Conservation (phyloP, 37 sponge, comb jelly and placozoan species). For the Chondrilla cf. caribensis region DNA sequence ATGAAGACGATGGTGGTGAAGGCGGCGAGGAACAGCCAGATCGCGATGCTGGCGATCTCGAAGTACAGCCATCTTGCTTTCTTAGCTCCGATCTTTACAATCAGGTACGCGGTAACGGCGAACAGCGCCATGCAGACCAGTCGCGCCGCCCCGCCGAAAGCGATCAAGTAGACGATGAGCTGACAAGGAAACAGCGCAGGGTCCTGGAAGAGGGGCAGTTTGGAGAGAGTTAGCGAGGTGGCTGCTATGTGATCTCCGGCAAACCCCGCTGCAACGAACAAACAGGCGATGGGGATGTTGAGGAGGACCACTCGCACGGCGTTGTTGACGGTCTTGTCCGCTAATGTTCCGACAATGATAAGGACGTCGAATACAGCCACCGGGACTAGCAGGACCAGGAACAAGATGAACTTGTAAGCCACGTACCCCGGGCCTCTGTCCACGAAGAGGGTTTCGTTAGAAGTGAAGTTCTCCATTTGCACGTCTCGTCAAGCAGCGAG, state of each 20-base stretch:
- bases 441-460: not conserved
- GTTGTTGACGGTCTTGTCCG: not conserved
- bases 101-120: not conserved
- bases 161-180: conserved; percentile 4
- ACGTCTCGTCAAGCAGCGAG: too few species aligned
- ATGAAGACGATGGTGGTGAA: not conserved
- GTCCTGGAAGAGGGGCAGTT: not conserved
- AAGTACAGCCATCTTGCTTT: not conserved
- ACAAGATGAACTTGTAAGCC: not conserved
- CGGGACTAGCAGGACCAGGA: not conserved
- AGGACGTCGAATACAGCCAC: not conserved
- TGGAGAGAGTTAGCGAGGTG: not conserved
- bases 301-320: not conserved
- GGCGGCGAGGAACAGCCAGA: not conserved
- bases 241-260: not conserved
- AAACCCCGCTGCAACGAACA: not conserved
- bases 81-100: not conserved
- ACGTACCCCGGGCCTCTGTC: conserved; percentile 17
- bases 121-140: conserved; percentile 11
- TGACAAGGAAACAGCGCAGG: not conserved
- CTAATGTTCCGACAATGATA: not conserved
- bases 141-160: not conserved
- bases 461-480: too few species aligned
- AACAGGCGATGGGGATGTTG: not conserved
- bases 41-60: not conserved